These are phyloP conservation scores for Thecocarcelia acutangulata DNA, from an alignment of 2,888 invertebrate genomes.

Conservation along the genomic window DNA sequence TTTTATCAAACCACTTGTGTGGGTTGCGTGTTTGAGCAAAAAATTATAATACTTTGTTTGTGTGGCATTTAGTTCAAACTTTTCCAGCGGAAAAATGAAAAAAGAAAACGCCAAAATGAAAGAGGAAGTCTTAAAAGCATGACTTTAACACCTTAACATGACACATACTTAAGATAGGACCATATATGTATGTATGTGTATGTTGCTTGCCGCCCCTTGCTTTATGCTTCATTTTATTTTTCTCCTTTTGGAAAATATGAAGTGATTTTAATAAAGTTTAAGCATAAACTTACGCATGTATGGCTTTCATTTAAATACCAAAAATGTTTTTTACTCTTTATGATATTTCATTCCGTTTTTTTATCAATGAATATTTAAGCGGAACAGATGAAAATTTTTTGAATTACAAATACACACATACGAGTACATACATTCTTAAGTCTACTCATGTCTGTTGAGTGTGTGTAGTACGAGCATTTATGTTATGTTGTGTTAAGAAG, in stretches of 20 bases:
- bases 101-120: background rate
- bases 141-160: conserved; percentile 49
- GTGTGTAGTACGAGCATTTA: conserved; percentile 2
- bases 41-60: background rate
- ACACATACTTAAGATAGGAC: background rate
- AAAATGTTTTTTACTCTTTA: background rate
- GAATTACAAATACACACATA: conserved; percentile 1
- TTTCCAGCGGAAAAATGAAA: conserved; percentile 22
- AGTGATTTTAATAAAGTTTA: background rate
- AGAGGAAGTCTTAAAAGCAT: conserved; percentile 8
- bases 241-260: background rate
- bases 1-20: conserved; percentile 32
- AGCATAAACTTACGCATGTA: conserved; percentile 9
- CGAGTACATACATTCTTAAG: background rate
- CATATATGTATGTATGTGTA: background rate
- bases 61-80: background rate
- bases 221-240: background rate
- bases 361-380: background rate
- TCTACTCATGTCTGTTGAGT: background rate
- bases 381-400: background rate
- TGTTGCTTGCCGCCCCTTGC: background rate
- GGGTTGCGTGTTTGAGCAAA: background rate
- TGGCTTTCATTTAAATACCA: conserved; percentile 14
- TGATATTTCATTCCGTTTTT: conserved; percentile 7
- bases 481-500: background rate